Conservation (phyloP, 2,888 invertebrate genomes). For the Drosophila meridiana region DNA sequence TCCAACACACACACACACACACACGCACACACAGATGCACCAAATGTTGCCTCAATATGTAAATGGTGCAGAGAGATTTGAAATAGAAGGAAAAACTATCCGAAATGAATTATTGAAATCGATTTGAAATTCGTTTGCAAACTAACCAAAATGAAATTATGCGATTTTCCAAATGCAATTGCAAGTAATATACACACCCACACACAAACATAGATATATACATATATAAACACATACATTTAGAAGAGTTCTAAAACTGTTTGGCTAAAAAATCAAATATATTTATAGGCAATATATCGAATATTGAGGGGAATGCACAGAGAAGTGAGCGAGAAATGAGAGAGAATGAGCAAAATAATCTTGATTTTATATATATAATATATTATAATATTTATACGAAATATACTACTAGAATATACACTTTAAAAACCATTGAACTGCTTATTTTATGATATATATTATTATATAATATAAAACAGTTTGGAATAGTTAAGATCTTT, state of each 20-base stretch:
- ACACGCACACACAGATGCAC: slow-evolving; percentile 5
- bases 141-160: slow-evolving; percentile 19
- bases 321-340: not conserved
- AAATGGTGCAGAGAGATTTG: slow-evolving; percentile 37
- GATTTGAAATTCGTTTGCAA: slow-evolving; percentile 32
- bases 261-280: slow-evolving; percentile 5
- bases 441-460: not conserved
- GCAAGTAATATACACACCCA: slow-evolving; percentile 5
- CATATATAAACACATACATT: not conserved
- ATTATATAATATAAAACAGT: not conserved
- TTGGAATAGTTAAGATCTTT: not conserved
- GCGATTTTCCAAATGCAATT: slow-evolving; percentile 23
- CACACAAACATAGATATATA: not conserved
- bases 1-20: slow-evolving; percentile 49
- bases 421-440: not conserved
- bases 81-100: slow-evolving; percentile 12
- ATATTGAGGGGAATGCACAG: not conserved
- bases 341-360: not conserved
- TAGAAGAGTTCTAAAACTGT: not conserved
- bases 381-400: not conserved
- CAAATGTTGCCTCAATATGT: slow-evolving; percentile 23
- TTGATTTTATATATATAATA: not conserved
- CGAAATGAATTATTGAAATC: slow-evolving; percentile 43
- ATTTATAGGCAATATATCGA: slow-evolving; percentile 5
- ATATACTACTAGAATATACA: not conserved